Base-by-base conservation (phyloP, 2,113 vertebrate genomes). In the Trochalopteron elliotii region DNA sequence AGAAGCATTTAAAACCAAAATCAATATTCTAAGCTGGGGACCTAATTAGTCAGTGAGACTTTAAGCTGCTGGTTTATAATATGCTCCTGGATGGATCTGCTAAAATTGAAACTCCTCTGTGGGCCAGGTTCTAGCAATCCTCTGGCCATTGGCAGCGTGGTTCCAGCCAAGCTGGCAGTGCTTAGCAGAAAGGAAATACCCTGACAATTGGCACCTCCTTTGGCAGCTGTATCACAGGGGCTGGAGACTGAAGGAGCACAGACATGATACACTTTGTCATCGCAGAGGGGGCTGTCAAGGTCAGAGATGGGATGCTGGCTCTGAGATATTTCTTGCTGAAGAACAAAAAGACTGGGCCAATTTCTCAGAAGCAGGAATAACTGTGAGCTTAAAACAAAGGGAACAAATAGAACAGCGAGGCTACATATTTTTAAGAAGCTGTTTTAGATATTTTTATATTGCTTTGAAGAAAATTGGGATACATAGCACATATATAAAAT, bases 141-240 rank as follows among this genome's bases (percentile, higher is more conserved):
- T 44, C 76, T 87, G 96, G 85, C 83, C 53, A 33, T 12, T 33
- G 85, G 75, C 27, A 13, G 30, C 0, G 3, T 9, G 83, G 40
- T 1, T 3, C 59, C 23, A 12, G 92, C 94, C 95, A 83, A 93
- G 79, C 87, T 96, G 94, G 93, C 92, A 87, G 86, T 2, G 0
- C 74, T 30, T 18, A 72, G 79, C 86, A 93, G 94, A 42, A 65
- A 89, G 94, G 90, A 89, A 95, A 89, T 78, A 78, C 83, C 89
- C 79, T 42, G 33, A 31, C 64, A 39, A 5, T 4, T 74, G 82
- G 93, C 96, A 86, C 67, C 79, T 86, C 75, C 75, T 65, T 70
- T 88, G 93, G 82, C 82, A 67, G 75, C 3, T 10, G 55, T 31
- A 3, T 39, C 35, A 4, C 35, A 63, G 64, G 64, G 47, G 53